These are phyloP conservation scores for Clarias macrocephalus DNA, from an alignment of 2,113 vertebrate species.

Conservation along the genomic window DNA sequence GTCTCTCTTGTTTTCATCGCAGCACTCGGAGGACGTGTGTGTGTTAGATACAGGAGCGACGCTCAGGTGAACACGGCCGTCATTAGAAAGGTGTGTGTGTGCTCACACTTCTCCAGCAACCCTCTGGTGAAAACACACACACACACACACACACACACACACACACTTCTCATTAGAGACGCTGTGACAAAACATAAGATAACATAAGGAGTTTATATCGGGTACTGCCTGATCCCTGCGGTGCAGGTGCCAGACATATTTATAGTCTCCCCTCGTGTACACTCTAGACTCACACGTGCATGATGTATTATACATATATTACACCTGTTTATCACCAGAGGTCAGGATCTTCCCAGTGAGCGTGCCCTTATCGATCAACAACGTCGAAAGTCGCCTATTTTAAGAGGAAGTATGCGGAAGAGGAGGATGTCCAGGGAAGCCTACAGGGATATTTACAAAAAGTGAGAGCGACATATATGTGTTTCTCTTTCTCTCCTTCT, in stretches of 20 bases:
- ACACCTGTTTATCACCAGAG: neutral
- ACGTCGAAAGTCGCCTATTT: conserved; percentile 99
- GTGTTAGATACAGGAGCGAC: conserved; percentile 49
- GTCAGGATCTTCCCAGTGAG: conserved; percentile 58
- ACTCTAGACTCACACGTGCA: neutral
- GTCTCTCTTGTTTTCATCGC: conserved; percentile 15
- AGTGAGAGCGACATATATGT: conserved; percentile 70
- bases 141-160: conserved; percentile 24
- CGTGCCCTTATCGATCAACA: conserved; percentile 77
- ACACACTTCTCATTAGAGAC: conserved; percentile 14
- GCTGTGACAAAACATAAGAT: conserved; percentile 21
- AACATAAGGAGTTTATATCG: too few species aligned
- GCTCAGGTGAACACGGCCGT: conserved; percentile 54
- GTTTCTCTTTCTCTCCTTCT: neutral
- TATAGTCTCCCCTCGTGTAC: too few species aligned
- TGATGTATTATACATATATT: neutral
- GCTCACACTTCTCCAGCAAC: conserved; percentile 30
- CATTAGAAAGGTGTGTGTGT: conserved; percentile 44
- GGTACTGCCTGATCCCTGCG: neutral
- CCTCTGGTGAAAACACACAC: conserved; percentile 56
- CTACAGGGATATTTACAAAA: conserved; percentile 94
- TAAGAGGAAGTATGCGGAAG: conserved; percentile 99
- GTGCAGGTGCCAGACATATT: neutral
- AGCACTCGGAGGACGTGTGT: conserved; percentile 53
- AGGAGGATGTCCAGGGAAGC: conserved; percentile 94